Percentiles rank a stretch among this genome's conserved stretches.
Evolutionary conservation across 2,888 invertebrate species (phyloP).

Genomic region (Sycophila texana): DNA sequence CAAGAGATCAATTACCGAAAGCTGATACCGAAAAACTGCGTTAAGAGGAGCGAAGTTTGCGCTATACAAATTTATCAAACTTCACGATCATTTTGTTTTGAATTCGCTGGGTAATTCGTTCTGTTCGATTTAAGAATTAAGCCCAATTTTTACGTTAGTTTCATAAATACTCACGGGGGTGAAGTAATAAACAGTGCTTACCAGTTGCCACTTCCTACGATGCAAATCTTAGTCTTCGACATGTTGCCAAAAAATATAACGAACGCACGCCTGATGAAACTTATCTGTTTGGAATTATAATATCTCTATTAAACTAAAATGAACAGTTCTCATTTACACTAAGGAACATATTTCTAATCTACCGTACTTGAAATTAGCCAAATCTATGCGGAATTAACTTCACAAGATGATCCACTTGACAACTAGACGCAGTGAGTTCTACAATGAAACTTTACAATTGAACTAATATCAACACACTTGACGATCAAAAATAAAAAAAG

Average conservation of each 20-base stretch:
- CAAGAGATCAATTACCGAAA: too few species aligned
- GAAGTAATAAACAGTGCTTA: constrained; percentile 61
- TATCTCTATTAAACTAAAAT: background rate
- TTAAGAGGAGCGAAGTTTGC: too few species aligned
- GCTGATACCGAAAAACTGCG: too few species aligned
- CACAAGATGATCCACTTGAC: too few species aligned
- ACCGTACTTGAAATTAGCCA: background rate
- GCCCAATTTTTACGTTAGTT: background rate
- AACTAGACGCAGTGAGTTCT: too few species aligned
- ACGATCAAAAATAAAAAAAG: too few species aligned
- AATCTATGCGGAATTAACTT: too few species aligned
- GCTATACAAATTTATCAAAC: too few species aligned
- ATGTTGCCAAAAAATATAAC: constrained; percentile 54
- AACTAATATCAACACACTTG: too few species aligned
- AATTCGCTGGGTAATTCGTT: background rate
- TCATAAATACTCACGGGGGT: background rate
- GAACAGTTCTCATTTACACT: constrained; percentile 56
- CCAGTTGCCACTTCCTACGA: constrained; percentile 79
- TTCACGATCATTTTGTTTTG: background rate
- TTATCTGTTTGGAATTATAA: constrained; percentile 43
- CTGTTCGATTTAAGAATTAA: background rate
- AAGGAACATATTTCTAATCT: constrained; percentile 36
- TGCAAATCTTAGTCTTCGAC: constrained; percentile 74
- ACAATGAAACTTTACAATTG: too few species aligned
- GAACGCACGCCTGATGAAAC: constrained; percentile 15